These are phyloP conservation scores for Origma solitaria DNA, from an alignment of 2,113 vertebrate genomes.

Conservation along the genomic window DNA sequence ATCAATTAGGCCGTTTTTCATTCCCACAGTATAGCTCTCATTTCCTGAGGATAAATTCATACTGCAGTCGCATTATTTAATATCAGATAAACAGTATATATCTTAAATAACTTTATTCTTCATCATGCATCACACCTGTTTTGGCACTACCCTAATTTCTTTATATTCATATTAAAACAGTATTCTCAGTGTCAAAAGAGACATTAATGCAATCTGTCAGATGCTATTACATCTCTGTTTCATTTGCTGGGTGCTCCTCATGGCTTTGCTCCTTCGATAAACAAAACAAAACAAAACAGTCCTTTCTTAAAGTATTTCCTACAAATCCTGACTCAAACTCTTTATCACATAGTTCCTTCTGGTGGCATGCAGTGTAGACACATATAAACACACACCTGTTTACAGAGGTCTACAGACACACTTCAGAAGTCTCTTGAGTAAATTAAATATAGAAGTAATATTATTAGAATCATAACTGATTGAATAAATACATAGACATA, in stretches of 20 bases:
- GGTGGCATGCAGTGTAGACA: no score
- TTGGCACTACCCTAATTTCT: not conserved
- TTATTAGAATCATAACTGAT: not conserved
- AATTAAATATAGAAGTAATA: not conserved
- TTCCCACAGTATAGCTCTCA: not conserved
- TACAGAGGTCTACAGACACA: no score
- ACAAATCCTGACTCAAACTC: not conserved
- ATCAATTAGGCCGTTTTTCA: not conserved
- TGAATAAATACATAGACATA: not conserved
- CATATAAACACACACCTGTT: rapidly evolving
- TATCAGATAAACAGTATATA: not conserved
- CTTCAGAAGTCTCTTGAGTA: not conserved
- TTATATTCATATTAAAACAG: not conserved
- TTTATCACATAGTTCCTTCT: not conserved
- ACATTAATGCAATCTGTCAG: not conserved
- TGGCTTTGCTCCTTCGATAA: not conserved
- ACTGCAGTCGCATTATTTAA: not conserved
- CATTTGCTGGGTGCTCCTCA: not conserved
- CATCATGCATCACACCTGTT: not conserved
- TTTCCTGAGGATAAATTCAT: not conserved
- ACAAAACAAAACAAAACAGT: not conserved
- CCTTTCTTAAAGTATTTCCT: not conserved
- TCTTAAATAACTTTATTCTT: not conserved
- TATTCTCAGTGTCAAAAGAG: not conserved
- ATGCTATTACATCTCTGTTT: not conserved